A percentile compares a stretch with the other conserved stretches of the same genome.
Conservation (phyloP, 1,140 invertebrate species). For the Vanessa atalanta region DNA sequence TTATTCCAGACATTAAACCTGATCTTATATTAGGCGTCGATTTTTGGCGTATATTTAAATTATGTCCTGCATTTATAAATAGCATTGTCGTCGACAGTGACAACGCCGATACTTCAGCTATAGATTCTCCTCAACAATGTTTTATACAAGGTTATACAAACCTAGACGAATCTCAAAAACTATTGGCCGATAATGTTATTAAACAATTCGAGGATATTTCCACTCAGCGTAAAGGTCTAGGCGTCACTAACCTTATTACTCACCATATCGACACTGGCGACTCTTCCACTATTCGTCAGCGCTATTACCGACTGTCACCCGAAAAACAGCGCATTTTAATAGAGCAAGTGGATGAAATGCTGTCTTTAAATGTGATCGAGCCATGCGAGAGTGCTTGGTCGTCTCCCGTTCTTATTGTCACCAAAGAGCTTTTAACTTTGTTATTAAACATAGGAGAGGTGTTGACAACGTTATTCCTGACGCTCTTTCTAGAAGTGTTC, state of each 20-base stretch:
- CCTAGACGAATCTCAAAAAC: slow-evolving; percentile 4
- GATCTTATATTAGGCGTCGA: slow-evolving; percentile 39
- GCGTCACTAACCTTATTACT: slow-evolving; percentile 30
- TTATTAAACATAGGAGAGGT: slow-evolving; percentile 13
- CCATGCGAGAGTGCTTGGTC: slow-evolving; percentile 47
- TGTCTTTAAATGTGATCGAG: slow-evolving; percentile 34
- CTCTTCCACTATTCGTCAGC: slow-evolving; percentile 33
- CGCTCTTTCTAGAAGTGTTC: slow-evolving; percentile 35
- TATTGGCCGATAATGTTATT: slow-evolving; percentile 22
- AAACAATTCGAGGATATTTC: slow-evolving; percentile 32
- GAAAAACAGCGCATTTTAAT: slow-evolving; percentile 38
- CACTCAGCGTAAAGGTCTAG: slow-evolving; percentile 29
- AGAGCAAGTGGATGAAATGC: slow-evolving; percentile 38
- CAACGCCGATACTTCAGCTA: neutral
- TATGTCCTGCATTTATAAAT: slow-evolving; percentile 29
- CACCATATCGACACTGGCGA: slow-evolving; percentile 41
- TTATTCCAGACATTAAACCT: slow-evolving; percentile 27
- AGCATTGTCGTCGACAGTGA: slow-evolving; percentile 6
- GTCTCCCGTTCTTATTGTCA: slow-evolving; percentile 47
- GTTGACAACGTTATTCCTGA: slow-evolving; percentile 37
- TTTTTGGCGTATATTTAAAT: slow-evolving; percentile 31
- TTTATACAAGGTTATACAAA: slow-evolving; percentile 17
- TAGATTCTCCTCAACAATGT: neutral
- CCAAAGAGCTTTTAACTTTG: slow-evolving; percentile 46
- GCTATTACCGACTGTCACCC: slow-evolving; percentile 33